Evolutionary conservation across 2,113 vertebrate species (phyloP).

Genomic region (Corythoichthys haematopterus): DNA sequence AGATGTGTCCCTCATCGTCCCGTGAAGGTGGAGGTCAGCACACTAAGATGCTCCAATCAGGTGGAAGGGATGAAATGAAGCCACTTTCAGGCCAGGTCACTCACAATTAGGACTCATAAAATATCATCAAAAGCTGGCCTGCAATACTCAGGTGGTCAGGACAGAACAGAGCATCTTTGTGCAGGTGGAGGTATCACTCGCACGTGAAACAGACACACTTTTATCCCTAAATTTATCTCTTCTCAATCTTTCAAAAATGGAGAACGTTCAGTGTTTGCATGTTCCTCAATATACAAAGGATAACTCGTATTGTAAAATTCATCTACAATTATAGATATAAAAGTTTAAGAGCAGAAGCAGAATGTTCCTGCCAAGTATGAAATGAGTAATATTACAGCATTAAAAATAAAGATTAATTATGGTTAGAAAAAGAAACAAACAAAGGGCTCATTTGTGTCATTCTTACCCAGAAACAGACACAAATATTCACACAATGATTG

Average conservation of each 20-base stretch:
- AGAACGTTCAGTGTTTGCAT: constrained; percentile 7
- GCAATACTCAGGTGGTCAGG: constrained; percentile 61
- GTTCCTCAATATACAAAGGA: neutral
- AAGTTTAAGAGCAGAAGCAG: neutral
- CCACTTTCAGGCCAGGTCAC: constrained; percentile 57
- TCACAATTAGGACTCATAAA: constrained; percentile 76
- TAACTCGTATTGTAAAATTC: neutral
- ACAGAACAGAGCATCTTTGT: constrained; percentile 67
- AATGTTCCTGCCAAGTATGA: neutral
- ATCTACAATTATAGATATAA: neutral
- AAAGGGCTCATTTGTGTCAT: neutral
- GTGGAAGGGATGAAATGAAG: constrained; percentile 57
- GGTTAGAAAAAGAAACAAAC: neutral
- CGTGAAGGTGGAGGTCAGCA: constrained; percentile 68
- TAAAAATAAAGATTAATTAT: neutral
- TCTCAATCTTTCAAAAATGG: constrained; percentile 27
- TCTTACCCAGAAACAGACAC: neutral
- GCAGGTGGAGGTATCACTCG: constrained; percentile 28
- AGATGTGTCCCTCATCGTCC: constrained; percentile 75
- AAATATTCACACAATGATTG: neutral
- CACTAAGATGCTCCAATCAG: constrained; percentile 45
- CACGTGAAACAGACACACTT: constrained; percentile 65
- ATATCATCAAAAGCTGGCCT: constrained; percentile 66
- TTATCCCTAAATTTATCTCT: constrained; percentile 40
- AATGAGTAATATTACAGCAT: neutral